Base-by-base conservation (phyloP, 2,888 invertebrate genomes). In the Oligia strigilis region DNA sequence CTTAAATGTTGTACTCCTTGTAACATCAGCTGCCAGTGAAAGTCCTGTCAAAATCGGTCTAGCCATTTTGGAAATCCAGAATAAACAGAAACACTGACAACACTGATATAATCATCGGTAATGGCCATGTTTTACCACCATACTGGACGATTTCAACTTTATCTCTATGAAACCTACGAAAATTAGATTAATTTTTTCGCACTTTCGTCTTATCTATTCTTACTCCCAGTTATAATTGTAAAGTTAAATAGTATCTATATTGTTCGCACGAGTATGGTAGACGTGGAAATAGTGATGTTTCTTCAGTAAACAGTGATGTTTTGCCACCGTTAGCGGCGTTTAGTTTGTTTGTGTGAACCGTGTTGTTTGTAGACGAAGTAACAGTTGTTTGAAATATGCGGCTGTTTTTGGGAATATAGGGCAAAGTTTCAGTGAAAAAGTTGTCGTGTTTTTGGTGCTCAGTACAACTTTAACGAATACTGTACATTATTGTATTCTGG, bases 281-380 rank as follows among this genome's bases (percentile, higher is more conserved):
- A 60, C 23, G 67, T 62, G 77, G 67, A 70, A 88, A 74, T 80
- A 72, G 81, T 76, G 75, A 66, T 84, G 86, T 87, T 87, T 79
- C 77, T 74, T 87, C 72, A 82, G 73, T 69, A 86, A 89, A 87
- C 84, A 90, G 76, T 64, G 64, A 79, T 86, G 83, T 85, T 88
- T 83, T 72, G 85, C 77, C 52, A 80, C 72, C 74, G 89, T 81
- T 78, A 80, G 75, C 75, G 58, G 64, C 75, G 81, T 80, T 84
- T 84, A 84, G 80, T 80, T 75, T 80, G 83, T 81, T 83, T 78
- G 76, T 81, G 71, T 52, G 77, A 65, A 29, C 19, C 36, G 17
- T 86, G 86, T 88, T 87, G 72, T 75, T 86, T 82, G 82, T 69
- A 83, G 36, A n/a, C 60, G n/a, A 60, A 82, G 62, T 69, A 78